phyloP scores from a whole-genome alignment of 1,140 invertebrate genomes.

The Hesperophylax magnus region DNA sequence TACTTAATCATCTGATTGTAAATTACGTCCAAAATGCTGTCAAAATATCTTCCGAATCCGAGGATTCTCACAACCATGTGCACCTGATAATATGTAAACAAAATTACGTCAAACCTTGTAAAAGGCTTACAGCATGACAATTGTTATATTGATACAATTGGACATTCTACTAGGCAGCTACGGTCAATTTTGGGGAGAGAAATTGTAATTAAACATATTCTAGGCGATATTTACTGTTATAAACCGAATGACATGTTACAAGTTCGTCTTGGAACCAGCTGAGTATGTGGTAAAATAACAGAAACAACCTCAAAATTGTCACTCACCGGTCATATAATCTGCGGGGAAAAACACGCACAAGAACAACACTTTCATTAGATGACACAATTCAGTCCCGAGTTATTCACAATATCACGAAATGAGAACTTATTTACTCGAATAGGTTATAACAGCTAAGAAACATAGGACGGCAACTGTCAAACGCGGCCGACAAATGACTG shows the following conservation, averaged over 20 bases:
- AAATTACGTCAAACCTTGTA: constrained; percentile 29
- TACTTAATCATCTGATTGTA: too few species aligned
- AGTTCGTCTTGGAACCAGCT: neutral
- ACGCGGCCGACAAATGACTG: constrained; percentile 44
- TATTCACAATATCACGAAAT: constrained; percentile 34
- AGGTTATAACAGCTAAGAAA: constrained; percentile 21
- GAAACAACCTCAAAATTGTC: neutral
- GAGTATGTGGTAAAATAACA: constrained; percentile 11
- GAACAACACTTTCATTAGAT: neutral
- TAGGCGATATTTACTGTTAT: constrained; percentile 35
- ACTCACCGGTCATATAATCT: neutral
- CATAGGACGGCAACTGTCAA: constrained; percentile 25
- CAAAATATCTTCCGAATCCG: too few species aligned
- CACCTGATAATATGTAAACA: constrained; percentile 24
- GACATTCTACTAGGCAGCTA: neutral
- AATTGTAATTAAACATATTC: constrained; percentile 10
- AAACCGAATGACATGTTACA: constrained; percentile 39
- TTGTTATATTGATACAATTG: neutral
- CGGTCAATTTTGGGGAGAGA: neutral
- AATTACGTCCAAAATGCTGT: too few species aligned
- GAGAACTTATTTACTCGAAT: constrained; percentile 1
- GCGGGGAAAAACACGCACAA: neutral
- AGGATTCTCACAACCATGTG: neutral
- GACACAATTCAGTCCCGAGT: neutral
- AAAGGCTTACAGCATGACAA: neutral